Evolutionary conservation across 2,888 invertebrate genomes (phyloP).

Genomic region (Noctua janthina): DNA sequence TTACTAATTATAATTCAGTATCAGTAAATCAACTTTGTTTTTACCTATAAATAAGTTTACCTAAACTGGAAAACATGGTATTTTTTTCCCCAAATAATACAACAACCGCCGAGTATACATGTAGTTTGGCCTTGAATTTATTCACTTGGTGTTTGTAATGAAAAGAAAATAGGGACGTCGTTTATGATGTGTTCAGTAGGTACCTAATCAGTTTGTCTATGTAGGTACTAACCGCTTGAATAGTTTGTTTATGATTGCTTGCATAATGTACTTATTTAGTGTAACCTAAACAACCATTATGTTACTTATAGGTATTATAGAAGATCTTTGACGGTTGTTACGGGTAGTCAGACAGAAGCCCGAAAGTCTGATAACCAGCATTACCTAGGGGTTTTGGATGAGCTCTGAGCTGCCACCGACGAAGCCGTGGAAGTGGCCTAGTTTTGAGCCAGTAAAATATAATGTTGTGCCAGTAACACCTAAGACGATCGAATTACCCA

Average conservation of each 20-base stretch:
- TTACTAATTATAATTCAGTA: background rate
- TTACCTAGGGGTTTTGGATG: too few relatives aligned
- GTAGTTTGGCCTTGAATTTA: background rate
- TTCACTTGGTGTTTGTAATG: background rate
- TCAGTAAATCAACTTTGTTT: background rate
- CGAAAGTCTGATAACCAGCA: background rate
- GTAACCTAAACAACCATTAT: background rate
- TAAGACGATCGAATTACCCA: too few relatives aligned
- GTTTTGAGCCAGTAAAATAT: too few relatives aligned
- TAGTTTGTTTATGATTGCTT: too few relatives aligned
- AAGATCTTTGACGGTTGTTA: background rate
- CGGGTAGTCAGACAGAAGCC: background rate
- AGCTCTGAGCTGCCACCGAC: too few relatives aligned
- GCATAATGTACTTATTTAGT: background rate
- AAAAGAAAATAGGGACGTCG: background rate
- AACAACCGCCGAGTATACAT: background rate
- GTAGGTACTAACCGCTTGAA: too few relatives aligned
- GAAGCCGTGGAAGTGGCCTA: too few relatives aligned
- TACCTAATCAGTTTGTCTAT: background rate
- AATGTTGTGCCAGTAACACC: too few relatives aligned
- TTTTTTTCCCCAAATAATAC: conserved; percentile 8
- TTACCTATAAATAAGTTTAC: background rate
- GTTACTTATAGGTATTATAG: background rate
- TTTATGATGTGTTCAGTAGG: background rate
- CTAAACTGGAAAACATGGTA: background rate